A percentile compares a stretch with the other conserved stretches of the same genome.
These are phyloP conservation scores for Metaphire vulgaris DNA, from an alignment of 1,140 invertebrate species.

Conservation along the genomic window DNA sequence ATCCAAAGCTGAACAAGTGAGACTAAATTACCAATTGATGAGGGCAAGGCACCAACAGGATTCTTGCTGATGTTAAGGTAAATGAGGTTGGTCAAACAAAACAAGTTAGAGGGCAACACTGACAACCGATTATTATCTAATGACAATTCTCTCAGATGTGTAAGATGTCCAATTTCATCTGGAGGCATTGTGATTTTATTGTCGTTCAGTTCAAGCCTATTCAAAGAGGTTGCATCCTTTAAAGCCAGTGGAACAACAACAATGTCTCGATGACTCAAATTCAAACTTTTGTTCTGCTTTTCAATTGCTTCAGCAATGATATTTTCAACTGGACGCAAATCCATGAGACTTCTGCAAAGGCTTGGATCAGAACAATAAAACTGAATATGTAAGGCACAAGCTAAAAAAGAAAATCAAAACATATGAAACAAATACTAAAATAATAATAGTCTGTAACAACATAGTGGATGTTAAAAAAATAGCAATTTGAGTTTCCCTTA, in stretches of 20 bases:
- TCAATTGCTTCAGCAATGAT: not conserved
- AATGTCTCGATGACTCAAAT: conserved; percentile 25
- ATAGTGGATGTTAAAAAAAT: too few species aligned
- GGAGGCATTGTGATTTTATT: conserved; percentile 46
- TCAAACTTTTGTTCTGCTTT: conserved; percentile 1
- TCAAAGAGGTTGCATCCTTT: not conserved
- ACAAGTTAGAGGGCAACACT: conserved; percentile 40
- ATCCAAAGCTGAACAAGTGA: conserved; percentile 42
- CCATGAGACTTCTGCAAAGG: too few species aligned
- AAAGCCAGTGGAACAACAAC: conserved; percentile 12
- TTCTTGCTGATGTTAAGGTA: conserved; percentile 44
- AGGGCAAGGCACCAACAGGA: conserved; percentile 36
- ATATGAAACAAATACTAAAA: too few species aligned
- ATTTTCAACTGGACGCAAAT: too few species aligned
- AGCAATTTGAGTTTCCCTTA: too few species aligned
- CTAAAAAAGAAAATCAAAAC: too few species aligned
- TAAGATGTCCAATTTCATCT: conserved; percentile 38
- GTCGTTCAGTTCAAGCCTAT: conserved; percentile 37
- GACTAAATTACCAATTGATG: conserved; percentile 38
- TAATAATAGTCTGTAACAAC: too few species aligned
- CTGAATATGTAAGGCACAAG: too few species aligned
- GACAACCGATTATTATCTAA: conserved; percentile 46
- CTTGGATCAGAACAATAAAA: too few species aligned
- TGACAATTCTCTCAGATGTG: conserved; percentile 40
- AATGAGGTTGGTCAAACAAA: conserved; percentile 37